Base-by-base conservation (phyloP, 2,113 vertebrate species). In the Rhagologus leucostigma region DNA sequence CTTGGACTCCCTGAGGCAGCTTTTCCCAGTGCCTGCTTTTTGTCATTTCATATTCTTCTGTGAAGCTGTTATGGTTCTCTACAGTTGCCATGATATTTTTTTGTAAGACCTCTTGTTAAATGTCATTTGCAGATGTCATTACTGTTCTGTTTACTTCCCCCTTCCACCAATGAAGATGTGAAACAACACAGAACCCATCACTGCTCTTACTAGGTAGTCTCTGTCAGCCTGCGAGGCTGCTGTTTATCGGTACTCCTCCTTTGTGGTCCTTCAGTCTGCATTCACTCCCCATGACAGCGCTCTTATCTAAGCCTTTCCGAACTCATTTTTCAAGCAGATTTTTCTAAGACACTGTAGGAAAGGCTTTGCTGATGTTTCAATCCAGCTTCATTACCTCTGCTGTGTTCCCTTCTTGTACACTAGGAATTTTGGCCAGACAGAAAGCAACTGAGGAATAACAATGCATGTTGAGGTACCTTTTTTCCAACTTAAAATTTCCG, bases 81-180 rank as follows among this genome's bases (percentile, higher is more conserved):
- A 55, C 63, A 77, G 76, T 84, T 91, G n/a, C 53, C 4, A 0
- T 63, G 42, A 63, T 65, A 14, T 41, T 53, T 76, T 62, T 91
- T 82, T 73, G 32, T 35, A 69, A 88, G 77, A 62, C 79, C 37
- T 80, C 77, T 77, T 91, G 56, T 87, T 96, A 82, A 91, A 87
- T 84, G 64, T 95, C 75, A 74, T 64, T 96, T 94, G 53, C 62
- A 60, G 56, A 78, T 90, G 44, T 94, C 82, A 76, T 91, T 96
- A 47, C 73, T 93, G 74, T 85, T 96, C 74, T 85, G 32, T 91
- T 93, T 84, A 49, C 53, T 62, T 94, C 50, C 32, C n/a, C 17
- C 39, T 73, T 87, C 37, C 50, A 39, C 81, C 92, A 93, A 94
- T 89, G 92, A 96, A 93, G 84, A 91, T 21, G 22, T 84, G 80